Base-by-base conservation (phyloP, 2,113 vertebrate genomes). In the Mobula hypostoma region DNA sequence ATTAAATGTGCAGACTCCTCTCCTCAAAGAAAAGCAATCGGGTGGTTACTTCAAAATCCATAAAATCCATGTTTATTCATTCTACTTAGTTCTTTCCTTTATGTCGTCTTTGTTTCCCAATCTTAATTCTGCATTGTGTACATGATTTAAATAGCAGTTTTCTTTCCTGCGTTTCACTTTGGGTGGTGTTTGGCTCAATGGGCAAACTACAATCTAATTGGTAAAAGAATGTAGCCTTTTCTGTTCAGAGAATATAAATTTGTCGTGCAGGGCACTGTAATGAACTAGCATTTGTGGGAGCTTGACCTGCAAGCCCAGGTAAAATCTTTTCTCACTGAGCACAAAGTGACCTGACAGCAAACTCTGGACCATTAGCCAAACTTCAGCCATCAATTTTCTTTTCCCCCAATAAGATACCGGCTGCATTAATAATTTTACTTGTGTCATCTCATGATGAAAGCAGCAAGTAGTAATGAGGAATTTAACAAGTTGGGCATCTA, bases 371-470 rank as follows among this genome's bases (percentile, higher is more conserved):
- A 83, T 48, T 83, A 68, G 15, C 87, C 58, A 91, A 91, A 91
- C 87, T 15, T 91, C 29, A 91, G 32, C n/a, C 61, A 68, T 68
- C 63, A 63, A 90, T 90, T 90, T 90, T 91, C 19, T 74, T 27
- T n/a, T 58, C 1, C 61, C n/a, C 68, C n/a, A 70, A 56, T 40
- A 24, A 2, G 63, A 70, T 40, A 92, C 24, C 7, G 32, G 5
- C 7, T 21, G 66, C 70, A 92, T 72, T 70, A 32, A 70, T 32
- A 68, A 66, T 19, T 91, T 14, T 11, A 17, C n/a, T 63, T n/a
- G 15, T 90, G 3, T 9, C 5, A 11, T 32, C 61, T 66, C 87
- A 70, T 36, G 88, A 32, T 21, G 56, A 92, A 0, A 70, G 66
- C n/a, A 92, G 19, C 2, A 91, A 91, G 21, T 70, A 7, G 36